Percentiles rank a stretch among this genome's conserved stretches.
Conservation (phyloP, 1,140 invertebrate genomes). For the Cotesia glomerata region DNA sequence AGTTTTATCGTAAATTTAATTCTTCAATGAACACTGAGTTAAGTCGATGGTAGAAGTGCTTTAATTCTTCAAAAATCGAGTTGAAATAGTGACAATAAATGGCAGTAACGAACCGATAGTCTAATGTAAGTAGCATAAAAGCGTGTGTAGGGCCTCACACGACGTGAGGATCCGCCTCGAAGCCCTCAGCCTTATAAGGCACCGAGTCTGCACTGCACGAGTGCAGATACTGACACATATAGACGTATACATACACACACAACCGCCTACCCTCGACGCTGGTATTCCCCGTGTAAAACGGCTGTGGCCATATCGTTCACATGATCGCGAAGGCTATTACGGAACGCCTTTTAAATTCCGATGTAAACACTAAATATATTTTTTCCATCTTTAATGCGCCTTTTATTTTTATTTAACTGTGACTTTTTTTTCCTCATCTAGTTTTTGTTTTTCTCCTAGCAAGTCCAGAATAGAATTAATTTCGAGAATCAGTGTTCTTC, state of each 20-base stretch:
- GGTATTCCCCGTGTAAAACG: constrained; percentile 4
- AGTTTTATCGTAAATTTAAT: too few relatives aligned
- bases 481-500: too few relatives aligned
- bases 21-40: too few relatives aligned
- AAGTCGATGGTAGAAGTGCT: too few relatives aligned
- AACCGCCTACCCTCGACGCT: constrained; percentile 13
- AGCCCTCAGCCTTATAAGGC: constrained; percentile 28
- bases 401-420: neutral
- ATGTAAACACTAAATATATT: neutral
- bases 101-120: neutral
- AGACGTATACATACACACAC: neutral
- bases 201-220: constrained; percentile 15
- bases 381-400: neutral
- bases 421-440: neutral
- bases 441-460: neutral
- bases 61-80: neutral
- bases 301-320: constrained; percentile 10
- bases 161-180: constrained; percentile 23
- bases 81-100: neutral
- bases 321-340: neutral
- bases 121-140: neutral
- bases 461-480: too few relatives aligned
- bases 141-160: constrained; percentile 25
- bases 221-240: constrained; percentile 9
- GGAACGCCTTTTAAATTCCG: neutral